phyloP scores from a whole-genome alignment of 2,797 vertebrate genomes.

The Sandelia bainsii region DNA sequence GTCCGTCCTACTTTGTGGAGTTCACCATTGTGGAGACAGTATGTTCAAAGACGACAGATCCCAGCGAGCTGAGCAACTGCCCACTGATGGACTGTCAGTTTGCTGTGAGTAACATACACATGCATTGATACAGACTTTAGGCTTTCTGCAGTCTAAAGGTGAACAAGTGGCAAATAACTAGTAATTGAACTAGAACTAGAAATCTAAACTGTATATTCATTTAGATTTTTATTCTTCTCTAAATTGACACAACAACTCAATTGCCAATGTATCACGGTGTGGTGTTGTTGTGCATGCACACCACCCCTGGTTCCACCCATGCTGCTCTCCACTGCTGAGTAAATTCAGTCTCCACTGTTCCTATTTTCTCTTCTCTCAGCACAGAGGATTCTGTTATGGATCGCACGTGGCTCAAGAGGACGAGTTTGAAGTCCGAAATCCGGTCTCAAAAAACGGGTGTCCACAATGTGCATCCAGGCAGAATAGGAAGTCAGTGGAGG shows the following conservation, averaged over 20 bases:
- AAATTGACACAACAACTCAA: too few relatives aligned
- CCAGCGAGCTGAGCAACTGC: constrained; percentile 57
- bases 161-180: neutral
- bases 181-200: too few relatives aligned
- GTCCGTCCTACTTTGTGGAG: constrained; percentile 77
- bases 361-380: constrained; percentile 56
- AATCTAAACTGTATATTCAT: too few relatives aligned
- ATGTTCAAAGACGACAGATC: constrained; percentile 63
- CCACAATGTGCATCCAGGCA: constrained; percentile 2
- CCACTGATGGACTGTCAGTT: constrained; percentile 70
- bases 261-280: too few relatives aligned
- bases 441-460: constrained; percentile 28
- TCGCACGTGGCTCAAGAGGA: constrained; percentile 60
- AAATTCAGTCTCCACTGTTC: neutral
- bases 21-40: constrained; percentile 80
- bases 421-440: constrained; percentile 45
- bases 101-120: constrained; percentile 70
- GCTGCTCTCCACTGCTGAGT: neutral
- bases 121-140: too few relatives aligned
- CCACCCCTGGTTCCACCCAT: too few relatives aligned
- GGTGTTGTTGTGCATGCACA: too few relatives aligned
- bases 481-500: constrained; percentile 41
- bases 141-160: neutral
- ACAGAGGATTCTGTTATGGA: constrained; percentile 75
- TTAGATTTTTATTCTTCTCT: too few relatives aligned